Percentiles rank a stretch among this genome's conserved stretches.
Evolutionary conservation across 2,888 invertebrate species (phyloP).

Genomic region (Reticulitermes lucifugus): DNA sequence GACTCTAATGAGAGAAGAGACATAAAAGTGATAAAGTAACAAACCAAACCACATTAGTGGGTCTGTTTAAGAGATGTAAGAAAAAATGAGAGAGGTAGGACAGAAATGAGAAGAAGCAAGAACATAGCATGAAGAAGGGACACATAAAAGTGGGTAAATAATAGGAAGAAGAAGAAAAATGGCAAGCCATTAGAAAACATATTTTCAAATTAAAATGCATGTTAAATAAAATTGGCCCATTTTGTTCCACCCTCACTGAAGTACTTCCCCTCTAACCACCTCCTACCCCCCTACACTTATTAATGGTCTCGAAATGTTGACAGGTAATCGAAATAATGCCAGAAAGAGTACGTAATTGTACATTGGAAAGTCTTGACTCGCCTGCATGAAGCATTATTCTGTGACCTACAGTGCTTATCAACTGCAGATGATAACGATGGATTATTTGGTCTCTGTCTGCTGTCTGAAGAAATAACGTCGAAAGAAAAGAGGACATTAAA

Average conservation of each 20-base stretch:
- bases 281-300: not conserved
- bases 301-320: slow-evolving; percentile 20
- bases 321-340: slow-evolving; percentile 19
- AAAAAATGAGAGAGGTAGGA: not conserved
- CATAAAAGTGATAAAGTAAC: not conserved
- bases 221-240: not conserved
- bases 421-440: too few species aligned
- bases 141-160: slow-evolving; percentile 32
- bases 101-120: not conserved
- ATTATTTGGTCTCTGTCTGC: too few species aligned
- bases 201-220: slow-evolving; percentile 39
- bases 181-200: slow-evolving; percentile 34
- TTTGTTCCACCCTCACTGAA: not conserved
- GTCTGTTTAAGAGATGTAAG: not conserved
- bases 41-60: slow-evolving; percentile 1
- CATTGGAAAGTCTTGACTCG: not conserved
- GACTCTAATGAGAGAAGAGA: not conserved
- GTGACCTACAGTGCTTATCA: too few species aligned
- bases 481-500: too few species aligned
- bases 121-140: not conserved
- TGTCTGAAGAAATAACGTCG: too few species aligned
- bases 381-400: not conserved
- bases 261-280: not conserved
- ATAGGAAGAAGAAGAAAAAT: not conserved
- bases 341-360: slow-evolving; percentile 5